Base-by-base conservation (phyloP, 2,888 invertebrate species). In the Lasioglossum oenotherae region DNA sequence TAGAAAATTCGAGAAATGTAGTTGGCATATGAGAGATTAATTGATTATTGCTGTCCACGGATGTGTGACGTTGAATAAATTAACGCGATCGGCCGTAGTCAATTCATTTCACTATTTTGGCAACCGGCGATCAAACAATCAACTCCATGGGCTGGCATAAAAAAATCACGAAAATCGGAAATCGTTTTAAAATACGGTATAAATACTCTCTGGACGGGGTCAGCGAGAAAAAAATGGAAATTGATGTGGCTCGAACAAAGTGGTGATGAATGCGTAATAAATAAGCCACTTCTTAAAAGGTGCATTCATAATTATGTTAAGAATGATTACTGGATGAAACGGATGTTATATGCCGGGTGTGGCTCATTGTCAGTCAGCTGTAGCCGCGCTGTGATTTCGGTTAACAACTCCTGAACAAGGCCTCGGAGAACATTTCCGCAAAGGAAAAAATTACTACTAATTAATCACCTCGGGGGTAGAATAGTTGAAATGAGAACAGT, bases 1-100 rank as follows among this genome's bases (percentile, higher is more conserved):
- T 46, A 67, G 44, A 23, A 19, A 41, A 71, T 72, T 57, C 72
- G 41, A n/a, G 53, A 76, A 76, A n/a, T 53, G 57, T 75, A 44
- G 46, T 14, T 60, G 31, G 76, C 71, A 74, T n/a, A 35, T n/a
- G 31, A 10, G 57, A 23, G 57, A 69, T 74, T 44, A 46, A 19
- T 41, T 77, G 57, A 69, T 85, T 69, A 57, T 73, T 44, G n/a
- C 64, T 10, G 14, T 35, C 38, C 49, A 35, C 49, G 16, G 38
- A 64, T 74, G 41, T 10, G 46, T n/a, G 31, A 49, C 31, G 53
- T n/a, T n/a, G 46, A 46, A 38, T 53, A 64, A 27, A 74, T 67
- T 77, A 74, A 75, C 2, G 35, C 31, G 5, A 38, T 23, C 19
- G 23, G 14, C 49, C 31, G 35, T n/a, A 41, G 44, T 74, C 71